These are phyloP conservation scores for Dryobota labecula DNA, from an alignment of 2,888 invertebrate genomes.

Conservation along the genomic window DNA sequence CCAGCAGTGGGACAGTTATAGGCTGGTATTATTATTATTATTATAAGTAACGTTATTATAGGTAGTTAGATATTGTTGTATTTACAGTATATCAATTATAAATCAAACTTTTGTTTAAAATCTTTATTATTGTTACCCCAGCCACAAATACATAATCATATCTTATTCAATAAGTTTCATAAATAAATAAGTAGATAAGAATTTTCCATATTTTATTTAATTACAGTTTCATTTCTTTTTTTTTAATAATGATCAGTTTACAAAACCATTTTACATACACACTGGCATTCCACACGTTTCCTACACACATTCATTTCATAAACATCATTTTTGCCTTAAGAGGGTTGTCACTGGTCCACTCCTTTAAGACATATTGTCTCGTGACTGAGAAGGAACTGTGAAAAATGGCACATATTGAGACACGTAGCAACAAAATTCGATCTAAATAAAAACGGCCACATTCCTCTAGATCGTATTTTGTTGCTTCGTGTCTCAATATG, in stretches of 20 bases:
- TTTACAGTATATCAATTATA: not conserved
- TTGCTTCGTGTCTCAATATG: too few species aligned
- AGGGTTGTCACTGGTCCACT: too few species aligned
- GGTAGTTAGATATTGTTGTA: not conserved
- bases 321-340: not conserved
- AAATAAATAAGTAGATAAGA: not conserved
- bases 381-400: too few species aligned
- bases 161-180: not conserved
- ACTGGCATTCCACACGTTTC: not conserved
- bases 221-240: not conserved
- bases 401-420: too few species aligned
- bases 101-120: constrained; percentile 2
- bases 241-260: not conserved
- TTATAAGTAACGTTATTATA: not conserved
- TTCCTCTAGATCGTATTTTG: too few species aligned
- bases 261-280: not conserved
- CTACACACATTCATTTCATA: not conserved
- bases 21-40: too few species aligned
- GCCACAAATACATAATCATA: constrained; percentile 22
- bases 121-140: constrained; percentile 40
- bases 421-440: too few species aligned
- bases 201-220: not conserved
- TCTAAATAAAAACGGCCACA: too few species aligned
- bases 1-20: too few species aligned
- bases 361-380: too few species aligned